phyloP scores from a whole-genome alignment of 2,113 vertebrate genomes.

The Indri indri region DNA sequence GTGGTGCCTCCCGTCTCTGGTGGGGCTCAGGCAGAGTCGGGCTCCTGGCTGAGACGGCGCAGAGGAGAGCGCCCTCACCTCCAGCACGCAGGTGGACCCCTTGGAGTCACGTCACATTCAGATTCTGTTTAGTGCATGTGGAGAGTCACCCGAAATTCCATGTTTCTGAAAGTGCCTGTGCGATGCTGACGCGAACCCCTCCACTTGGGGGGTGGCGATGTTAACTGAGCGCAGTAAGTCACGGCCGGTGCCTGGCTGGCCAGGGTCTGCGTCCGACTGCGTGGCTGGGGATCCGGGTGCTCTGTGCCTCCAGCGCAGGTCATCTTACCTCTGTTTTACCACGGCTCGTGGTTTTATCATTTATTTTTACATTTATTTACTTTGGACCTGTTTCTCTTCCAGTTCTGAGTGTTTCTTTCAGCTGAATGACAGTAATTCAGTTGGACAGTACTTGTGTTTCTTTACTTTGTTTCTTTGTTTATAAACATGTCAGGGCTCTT shows the following conservation, averaged over 20 bases:
- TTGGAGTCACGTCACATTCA: not conserved
- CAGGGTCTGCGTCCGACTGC: fast-evolving
- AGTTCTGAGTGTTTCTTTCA: not conserved
- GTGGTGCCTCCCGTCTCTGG: fast-evolving
- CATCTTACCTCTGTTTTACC: not conserved
- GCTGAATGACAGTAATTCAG: not conserved
- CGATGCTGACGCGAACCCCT: no score
- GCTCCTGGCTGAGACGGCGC: not conserved
- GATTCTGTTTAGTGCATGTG: fast-evolving
- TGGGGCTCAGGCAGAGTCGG: not conserved
- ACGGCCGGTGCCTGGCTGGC: no score
- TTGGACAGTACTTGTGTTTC: not conserved
- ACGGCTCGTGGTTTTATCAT: not conserved
- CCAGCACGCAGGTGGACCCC: not conserved
- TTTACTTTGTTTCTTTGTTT: not conserved
- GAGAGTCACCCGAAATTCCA: fast-evolving
- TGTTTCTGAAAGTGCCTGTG: not conserved
- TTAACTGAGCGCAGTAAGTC: no score
- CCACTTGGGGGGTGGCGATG: fast-evolving
- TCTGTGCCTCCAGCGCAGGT: not conserved
- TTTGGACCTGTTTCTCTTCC: not conserved
- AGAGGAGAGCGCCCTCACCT: not conserved
- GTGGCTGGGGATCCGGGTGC: fast-evolving
- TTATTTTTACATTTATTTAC: not conserved
- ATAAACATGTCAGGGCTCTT: not conserved